Percentiles rank a stretch among this genome's conserved stretches.
These are phyloP conservation scores for Pelobates fuscus DNA, from an alignment of 2,113 vertebrate genomes.

Conservation along the genomic window DNA sequence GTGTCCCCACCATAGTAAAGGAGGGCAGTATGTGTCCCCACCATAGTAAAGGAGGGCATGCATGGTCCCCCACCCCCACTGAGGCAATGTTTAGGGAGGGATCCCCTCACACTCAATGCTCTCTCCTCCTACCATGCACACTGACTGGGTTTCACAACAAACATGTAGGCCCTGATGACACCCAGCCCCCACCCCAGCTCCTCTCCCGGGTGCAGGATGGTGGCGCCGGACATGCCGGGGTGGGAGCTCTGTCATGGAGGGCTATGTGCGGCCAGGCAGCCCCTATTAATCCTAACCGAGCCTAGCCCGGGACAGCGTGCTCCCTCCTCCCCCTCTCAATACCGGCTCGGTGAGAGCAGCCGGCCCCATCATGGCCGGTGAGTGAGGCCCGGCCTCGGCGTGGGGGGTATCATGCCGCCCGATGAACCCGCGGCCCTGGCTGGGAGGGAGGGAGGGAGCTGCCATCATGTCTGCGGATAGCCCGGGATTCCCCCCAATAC, in stretches of 20 bases:
- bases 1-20: too few relatives aligned
- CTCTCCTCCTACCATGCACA: constrained; percentile 28
- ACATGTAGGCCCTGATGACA: constrained; percentile 47
- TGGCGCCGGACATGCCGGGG: not conserved
- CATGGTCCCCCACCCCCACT: not conserved
- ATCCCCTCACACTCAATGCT: too few relatives aligned
- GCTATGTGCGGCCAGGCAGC: not conserved
- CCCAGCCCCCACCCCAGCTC: constrained; percentile 17
- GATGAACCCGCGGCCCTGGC: too few relatives aligned
- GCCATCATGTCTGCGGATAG: constrained; percentile 32
- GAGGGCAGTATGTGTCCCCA: too few relatives aligned
- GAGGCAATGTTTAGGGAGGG: not conserved
- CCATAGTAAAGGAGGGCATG: not conserved
- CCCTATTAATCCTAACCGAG: not conserved
- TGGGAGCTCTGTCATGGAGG: not conserved
- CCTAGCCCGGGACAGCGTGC: not conserved
- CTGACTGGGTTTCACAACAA: constrained; percentile 42
- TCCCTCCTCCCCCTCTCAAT: not conserved
- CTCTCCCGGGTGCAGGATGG: not conserved
- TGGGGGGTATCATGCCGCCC: too few relatives aligned
- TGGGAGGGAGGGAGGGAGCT: not conserved
- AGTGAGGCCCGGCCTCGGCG: not conserved
- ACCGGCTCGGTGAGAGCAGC: not conserved
- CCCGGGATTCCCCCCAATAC: not conserved
- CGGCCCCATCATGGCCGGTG: not conserved